Conservation (phyloP, 1,140 invertebrate species). For the Trichonephila inaurata region DNA sequence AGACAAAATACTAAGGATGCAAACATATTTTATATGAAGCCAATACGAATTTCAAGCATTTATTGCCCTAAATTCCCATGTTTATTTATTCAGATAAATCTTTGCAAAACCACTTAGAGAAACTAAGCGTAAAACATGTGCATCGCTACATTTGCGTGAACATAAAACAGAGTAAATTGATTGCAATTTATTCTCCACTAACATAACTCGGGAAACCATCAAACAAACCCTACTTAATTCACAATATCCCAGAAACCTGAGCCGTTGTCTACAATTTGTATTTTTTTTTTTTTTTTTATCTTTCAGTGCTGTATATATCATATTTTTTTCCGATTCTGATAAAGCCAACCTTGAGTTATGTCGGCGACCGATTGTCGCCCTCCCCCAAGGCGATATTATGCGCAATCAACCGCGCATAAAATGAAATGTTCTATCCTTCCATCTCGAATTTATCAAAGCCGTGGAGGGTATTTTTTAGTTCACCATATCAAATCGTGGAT, state of each 20-base stretch:
- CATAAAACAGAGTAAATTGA: conserved; percentile 14
- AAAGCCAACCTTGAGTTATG: conserved; percentile 22
- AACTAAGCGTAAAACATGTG: background rate
- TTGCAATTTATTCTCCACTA: background rate
- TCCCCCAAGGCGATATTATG: conserved; percentile 28
- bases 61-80: too few relatives aligned
- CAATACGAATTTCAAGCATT: too few relatives aligned
- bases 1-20: too few relatives aligned
- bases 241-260: background rate
- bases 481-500: background rate
- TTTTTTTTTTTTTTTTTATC: background rate
- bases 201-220: conserved; percentile 9
- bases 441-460: conserved; percentile 23
- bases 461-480: background rate
- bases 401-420: conserved; percentile 49
- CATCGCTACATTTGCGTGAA: background rate
- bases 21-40: too few relatives aligned
- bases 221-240: conserved; percentile 21
- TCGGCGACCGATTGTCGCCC: conserved; percentile 12
- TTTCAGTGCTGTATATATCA: background rate
- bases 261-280: background rate
- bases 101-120: background rate
- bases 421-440: conserved; percentile 38
- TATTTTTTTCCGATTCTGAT: background rate
- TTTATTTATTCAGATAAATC: background rate